Evolutionary conservation across 2,113 vertebrate genomes (phyloP).

Genomic region (Atlantisia rogersi): DNA sequence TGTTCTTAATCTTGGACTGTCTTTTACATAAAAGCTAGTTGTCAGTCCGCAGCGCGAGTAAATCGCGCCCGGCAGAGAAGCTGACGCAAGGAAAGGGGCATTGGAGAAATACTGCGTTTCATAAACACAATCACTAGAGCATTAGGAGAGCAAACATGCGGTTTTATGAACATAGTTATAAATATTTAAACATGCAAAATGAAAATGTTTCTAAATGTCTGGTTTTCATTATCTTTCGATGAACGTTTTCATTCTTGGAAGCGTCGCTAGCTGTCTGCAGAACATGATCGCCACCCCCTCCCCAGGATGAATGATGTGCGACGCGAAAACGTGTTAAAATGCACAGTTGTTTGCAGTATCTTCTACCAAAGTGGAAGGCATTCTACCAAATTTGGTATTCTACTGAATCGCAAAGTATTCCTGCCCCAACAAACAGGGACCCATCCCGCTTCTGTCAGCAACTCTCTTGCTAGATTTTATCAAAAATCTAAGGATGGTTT

Average conservation of each 20-base stretch:
- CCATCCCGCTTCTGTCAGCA: conserved; percentile 60
- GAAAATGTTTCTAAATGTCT: conserved; percentile 80
- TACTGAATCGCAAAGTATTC: conserved; percentile 9
- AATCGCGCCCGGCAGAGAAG: conserved; percentile 27
- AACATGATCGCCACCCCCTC: neutral
- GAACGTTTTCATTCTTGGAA: conserved; percentile 71
- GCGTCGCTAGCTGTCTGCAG: conserved; percentile 58
- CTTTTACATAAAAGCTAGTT: neutral
- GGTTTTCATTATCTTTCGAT: conserved; percentile 74
- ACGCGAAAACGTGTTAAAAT: conserved; percentile 54
- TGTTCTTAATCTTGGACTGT: neutral
- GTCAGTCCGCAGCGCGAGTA: neutral
- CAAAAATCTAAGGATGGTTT: conserved; percentile 46
- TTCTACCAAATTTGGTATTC: conserved; percentile 73
- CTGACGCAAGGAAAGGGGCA: conserved; percentile 39
- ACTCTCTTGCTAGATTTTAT: conserved; percentile 25
- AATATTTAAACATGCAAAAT: conserved; percentile 81
- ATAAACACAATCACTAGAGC: conserved; percentile 71
- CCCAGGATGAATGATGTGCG: conserved; percentile 23
- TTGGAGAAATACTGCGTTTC: conserved; percentile 76
- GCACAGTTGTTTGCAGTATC: conserved; percentile 48
- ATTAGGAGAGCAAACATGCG: conserved; percentile 73
- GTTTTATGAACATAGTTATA: conserved; percentile 76
- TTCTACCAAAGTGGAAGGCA: conserved; percentile 51
- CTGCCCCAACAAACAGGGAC: conserved; percentile 40